phyloP scores from a whole-genome alignment of 2,797 vertebrate species.

The Octomys mimax region DNA sequence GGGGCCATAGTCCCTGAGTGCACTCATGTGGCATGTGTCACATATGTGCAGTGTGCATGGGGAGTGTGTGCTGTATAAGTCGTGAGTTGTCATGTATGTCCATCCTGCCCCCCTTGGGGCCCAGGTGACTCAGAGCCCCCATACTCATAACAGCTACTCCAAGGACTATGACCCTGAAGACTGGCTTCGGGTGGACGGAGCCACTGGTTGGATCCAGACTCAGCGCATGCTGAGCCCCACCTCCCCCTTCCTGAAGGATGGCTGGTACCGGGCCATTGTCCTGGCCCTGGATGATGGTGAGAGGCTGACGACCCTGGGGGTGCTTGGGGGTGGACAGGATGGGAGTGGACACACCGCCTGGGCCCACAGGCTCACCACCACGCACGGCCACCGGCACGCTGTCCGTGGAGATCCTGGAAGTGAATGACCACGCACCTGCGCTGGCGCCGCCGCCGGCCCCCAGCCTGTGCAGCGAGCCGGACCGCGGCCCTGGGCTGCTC shows the following conservation, averaged over 20 bases:
- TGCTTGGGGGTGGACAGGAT: neutral
- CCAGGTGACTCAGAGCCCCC: neutral
- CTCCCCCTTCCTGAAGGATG: conserved; percentile 91
- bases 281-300: conserved; percentile 93
- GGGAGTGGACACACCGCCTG: neutral
- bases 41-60: no score
- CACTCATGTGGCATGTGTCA: neutral
- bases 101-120: no score
- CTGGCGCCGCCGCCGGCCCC: conserved; percentile 88
- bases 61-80: no score
- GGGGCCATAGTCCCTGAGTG: neutral
- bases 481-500: conserved; percentile 87
- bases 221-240: conserved; percentile 91
- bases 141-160: conserved; percentile 90
- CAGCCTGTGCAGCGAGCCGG: conserved; percentile 89
- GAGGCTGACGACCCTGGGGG: conserved; percentile 13
- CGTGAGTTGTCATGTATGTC: no score
- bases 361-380: conserved; percentile 81
- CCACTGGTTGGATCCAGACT: conserved; percentile 91
- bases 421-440: conserved; percentile 95
- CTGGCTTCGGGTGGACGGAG: conserved; percentile 93
- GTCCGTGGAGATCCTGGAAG: conserved; percentile 93
- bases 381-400: conserved; percentile 92
- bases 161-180: conserved; percentile 93
- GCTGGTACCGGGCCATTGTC: conserved; percentile 92